A percentile compares a stretch with the other conserved stretches of the same genome.
phyloP scores from a whole-genome alignment of 2,113 vertebrate species.

The Pseudopodoces humilis region DNA sequence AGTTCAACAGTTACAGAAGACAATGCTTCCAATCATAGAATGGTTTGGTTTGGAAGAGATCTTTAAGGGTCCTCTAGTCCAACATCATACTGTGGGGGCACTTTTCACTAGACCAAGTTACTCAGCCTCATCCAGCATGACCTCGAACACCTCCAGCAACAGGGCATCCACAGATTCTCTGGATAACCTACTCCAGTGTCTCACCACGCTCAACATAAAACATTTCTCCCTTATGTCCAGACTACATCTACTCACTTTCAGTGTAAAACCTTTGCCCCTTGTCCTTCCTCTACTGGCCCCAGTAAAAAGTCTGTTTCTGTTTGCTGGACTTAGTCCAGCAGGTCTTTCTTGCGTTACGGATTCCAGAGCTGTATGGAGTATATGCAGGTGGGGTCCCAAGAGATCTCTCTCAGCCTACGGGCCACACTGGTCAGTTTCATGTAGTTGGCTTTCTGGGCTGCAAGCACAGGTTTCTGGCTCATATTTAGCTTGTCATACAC shows the following conservation, averaged over 20 bases:
- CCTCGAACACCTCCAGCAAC: background rate
- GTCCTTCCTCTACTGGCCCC: background rate
- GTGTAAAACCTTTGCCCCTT: background rate
- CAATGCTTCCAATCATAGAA: background rate
- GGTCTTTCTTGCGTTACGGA: background rate
- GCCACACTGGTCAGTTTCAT: background rate
- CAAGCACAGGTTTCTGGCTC: rapidly evolving
- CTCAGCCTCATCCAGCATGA: background rate
- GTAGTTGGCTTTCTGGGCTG: background rate
- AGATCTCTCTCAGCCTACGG: background rate
- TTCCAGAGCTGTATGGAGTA: background rate
- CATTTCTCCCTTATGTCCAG: background rate
- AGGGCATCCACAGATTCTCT: background rate
- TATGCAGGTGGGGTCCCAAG: background rate
- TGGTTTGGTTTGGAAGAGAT: background rate
- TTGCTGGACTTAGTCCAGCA: background rate
- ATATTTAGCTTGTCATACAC: background rate
- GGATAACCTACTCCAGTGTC: background rate
- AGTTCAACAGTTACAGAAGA: background rate
- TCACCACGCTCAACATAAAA: background rate
- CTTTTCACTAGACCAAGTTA: background rate
- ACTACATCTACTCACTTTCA: background rate
- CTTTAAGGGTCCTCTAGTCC: background rate
- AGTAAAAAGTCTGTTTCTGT: background rate
- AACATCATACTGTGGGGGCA: background rate